phyloP scores from a whole-genome alignment of 2,797 vertebrate species.

The Acrocephalus scirpaceus region DNA sequence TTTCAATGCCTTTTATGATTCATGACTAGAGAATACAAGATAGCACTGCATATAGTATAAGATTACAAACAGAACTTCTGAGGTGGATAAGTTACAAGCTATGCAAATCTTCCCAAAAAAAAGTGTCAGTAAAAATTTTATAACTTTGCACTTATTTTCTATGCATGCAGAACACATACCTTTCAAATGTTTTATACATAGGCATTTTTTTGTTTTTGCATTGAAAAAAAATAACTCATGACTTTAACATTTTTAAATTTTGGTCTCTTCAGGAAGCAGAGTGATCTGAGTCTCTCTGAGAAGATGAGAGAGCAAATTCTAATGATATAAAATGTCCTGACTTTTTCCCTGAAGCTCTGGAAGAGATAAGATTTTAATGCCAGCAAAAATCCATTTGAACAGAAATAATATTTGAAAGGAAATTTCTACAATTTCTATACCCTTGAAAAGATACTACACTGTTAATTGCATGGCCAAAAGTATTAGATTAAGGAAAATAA shows the following conservation, averaged over 20 bases:
- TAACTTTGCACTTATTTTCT: neutral
- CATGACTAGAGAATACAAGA: neutral
- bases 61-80: neutral
- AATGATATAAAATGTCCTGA: neutral
- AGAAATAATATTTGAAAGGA: neutral
- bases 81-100: neutral
- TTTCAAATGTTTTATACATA: neutral
- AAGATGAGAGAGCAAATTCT: neutral
- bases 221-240: neutral
- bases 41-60: neutral
- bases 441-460: neutral
- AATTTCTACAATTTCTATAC: neutral
- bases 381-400: neutral
- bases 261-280: neutral
- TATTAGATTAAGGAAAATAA: neutral
- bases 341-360: neutral
- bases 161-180: neutral
- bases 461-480: neutral
- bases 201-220: neutral
- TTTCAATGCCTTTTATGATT: constrained; percentile 3
- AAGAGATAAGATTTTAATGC: neutral
- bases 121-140: neutral
- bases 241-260: neutral
- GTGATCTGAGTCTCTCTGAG: neutral
- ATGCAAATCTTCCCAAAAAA: neutral